These are phyloP conservation scores for Henricia sp. DNA, from an alignment of 53 echinoderm and acorn worm genomes.

Conservation along the genomic window DNA sequence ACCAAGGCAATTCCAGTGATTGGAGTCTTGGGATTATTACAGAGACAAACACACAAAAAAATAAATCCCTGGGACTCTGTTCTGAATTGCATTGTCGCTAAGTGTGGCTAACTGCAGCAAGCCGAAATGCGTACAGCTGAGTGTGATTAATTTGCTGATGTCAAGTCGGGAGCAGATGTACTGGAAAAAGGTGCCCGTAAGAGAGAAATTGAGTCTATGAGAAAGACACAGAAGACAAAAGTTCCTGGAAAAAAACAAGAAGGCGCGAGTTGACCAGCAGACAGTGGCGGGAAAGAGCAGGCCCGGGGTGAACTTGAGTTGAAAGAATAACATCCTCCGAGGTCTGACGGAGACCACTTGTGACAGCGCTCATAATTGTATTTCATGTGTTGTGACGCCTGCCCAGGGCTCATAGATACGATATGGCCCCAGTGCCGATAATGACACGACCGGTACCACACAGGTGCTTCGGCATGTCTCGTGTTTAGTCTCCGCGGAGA, in stretches of 20 bases:
- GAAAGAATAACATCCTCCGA: slow-evolving; percentile 35
- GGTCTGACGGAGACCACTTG: slow-evolving; percentile 20
- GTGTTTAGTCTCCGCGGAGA: slow-evolving; percentile 32
- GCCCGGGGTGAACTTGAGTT: slow-evolving; percentile 29
- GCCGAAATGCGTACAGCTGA: neutral
- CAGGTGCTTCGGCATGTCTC: neutral
- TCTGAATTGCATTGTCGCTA: neutral
- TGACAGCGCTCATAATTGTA: slow-evolving; percentile 38
- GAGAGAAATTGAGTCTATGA: neutral
- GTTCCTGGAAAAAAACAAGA: neutral
- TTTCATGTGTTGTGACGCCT: slow-evolving; percentile 25
- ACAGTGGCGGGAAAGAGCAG: slow-evolving; percentile 1
- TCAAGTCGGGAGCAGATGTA: neutral
- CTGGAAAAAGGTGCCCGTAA: too few species aligned
- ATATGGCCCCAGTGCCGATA: neutral
- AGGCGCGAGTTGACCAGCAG: too few species aligned
- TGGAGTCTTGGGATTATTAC: neutral
- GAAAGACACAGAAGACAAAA: neutral
- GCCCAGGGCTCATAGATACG: neutral
- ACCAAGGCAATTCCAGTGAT: neutral
- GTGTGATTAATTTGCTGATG: neutral
- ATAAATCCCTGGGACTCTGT: neutral
- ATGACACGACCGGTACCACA: neutral
- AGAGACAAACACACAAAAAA: neutral
- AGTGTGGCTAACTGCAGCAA: slow-evolving; percentile 5